These are phyloP conservation scores for Podarcis siculus DNA, from an alignment of 2,797 vertebrate genomes.

Conservation along the genomic window DNA sequence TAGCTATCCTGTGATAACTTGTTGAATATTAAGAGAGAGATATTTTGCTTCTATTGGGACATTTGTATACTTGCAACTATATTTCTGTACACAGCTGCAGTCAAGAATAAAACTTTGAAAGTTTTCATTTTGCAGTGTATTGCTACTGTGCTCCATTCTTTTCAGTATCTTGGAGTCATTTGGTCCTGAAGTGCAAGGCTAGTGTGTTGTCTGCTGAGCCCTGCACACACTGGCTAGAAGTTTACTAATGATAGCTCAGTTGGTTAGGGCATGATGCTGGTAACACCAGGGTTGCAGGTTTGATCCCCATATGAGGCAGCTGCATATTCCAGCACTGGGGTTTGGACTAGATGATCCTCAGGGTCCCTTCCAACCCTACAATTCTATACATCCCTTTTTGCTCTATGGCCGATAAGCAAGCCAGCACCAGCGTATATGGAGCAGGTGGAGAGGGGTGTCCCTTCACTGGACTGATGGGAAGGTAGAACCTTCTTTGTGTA, in stretches of 20 bases:
- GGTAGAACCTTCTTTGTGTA: neutral
- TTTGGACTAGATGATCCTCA: no score
- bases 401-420: no score
- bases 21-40: constrained; percentile 86
- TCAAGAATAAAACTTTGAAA: constrained; percentile 89
- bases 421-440: no score
- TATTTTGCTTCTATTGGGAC: constrained; percentile 90
- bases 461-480: neutral
- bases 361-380: no score
- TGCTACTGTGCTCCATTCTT: constrained; percentile 52
- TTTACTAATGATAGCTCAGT: no score
- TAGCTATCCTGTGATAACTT: constrained; percentile 89
- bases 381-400: no score
- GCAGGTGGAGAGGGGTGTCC: no score
- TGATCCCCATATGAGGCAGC: no score
- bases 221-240: no score
- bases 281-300: no score
- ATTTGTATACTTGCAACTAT: constrained; percentile 91
- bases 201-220: neutral
- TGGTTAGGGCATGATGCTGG: no score
- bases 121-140: constrained; percentile 80
- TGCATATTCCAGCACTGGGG: no score
- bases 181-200: neutral
- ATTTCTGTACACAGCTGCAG: constrained; percentile 95
- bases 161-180: neutral